These are phyloP conservation scores for Xenus cinereus DNA, from an alignment of 2,113 vertebrate genomes.

Conservation along the genomic window DNA sequence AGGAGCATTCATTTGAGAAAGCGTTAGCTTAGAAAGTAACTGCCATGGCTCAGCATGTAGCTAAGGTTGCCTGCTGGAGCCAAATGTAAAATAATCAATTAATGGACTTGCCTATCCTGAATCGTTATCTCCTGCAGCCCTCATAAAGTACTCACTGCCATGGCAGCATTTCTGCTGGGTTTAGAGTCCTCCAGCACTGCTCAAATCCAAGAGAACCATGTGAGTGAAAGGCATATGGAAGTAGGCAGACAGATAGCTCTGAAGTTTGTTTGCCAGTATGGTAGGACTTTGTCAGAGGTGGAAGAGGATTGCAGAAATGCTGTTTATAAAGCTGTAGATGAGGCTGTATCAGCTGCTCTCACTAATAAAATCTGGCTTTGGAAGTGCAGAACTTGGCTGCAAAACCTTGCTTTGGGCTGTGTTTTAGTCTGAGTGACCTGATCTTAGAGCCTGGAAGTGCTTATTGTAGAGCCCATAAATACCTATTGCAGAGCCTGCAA, in stretches of 20 bases:
- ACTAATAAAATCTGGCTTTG: neutral
- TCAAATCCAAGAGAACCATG: neutral
- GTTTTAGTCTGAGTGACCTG: neutral
- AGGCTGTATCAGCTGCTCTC: neutral
- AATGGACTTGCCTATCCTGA: neutral
- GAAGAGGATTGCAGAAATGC: neutral
- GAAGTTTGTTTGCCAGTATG: neutral
- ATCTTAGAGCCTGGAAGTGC: neutral
- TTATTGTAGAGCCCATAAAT: neutral
- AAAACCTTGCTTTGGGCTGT: neutral
- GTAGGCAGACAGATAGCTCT: neutral
- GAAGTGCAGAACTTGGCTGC: neutral
- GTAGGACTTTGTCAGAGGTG: too few relatives aligned
- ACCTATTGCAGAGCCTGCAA: neutral
- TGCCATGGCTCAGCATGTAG: conserved; percentile 14
- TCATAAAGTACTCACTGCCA: neutral
- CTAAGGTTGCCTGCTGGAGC: conserved; percentile 8
- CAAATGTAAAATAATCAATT: conserved; percentile 39
- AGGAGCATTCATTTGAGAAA: conserved; percentile 5
- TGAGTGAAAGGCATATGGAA: neutral
- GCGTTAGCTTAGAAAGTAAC: conserved; percentile 25
- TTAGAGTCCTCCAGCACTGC: neutral
- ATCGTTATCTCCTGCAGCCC: neutral
- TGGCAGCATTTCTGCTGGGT: neutral
- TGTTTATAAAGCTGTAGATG: neutral